A percentile compares a stretch with the other conserved stretches of the same genome.
phyloP scores from a whole-genome alignment of 1,140 invertebrate species.

The Euwallacea similis region DNA sequence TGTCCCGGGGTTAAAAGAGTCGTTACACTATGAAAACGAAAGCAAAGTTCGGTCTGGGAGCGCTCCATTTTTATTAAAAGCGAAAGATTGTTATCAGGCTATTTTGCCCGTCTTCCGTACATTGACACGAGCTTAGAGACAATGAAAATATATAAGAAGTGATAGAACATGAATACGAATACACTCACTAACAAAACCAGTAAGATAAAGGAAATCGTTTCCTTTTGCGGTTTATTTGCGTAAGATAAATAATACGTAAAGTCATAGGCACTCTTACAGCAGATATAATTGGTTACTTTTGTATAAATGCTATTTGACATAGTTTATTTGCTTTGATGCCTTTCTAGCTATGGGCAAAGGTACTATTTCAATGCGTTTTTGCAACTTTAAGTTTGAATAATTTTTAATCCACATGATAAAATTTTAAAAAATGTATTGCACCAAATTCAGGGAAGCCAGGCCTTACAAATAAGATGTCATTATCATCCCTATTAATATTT shows the following conservation, averaged over 20 bases:
- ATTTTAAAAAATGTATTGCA: too few species aligned
- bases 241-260: neutral
- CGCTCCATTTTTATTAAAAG: neutral
- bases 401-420: too few species aligned
- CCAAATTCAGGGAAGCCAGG: too few species aligned
- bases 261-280: neutral
- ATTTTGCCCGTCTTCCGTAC: conserved; percentile 1
- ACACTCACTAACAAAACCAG: neutral
- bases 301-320: neutral
- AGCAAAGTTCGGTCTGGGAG: too few species aligned
- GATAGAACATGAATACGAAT: neutral
- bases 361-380: too few species aligned
- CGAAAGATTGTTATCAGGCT: neutral
- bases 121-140: neutral
- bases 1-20: neutral
- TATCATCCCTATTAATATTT: too few species aligned
- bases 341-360: too few species aligned
- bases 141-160: neutral
- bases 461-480: too few species aligned
- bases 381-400: too few species aligned
- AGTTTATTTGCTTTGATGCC: too few species aligned
- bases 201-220: neutral
- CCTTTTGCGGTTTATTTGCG: neutral
- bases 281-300: neutral
- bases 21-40: neutral